Base-by-base conservation (phyloP, 2,888 invertebrate species). In the Agrotis puta region DNA sequence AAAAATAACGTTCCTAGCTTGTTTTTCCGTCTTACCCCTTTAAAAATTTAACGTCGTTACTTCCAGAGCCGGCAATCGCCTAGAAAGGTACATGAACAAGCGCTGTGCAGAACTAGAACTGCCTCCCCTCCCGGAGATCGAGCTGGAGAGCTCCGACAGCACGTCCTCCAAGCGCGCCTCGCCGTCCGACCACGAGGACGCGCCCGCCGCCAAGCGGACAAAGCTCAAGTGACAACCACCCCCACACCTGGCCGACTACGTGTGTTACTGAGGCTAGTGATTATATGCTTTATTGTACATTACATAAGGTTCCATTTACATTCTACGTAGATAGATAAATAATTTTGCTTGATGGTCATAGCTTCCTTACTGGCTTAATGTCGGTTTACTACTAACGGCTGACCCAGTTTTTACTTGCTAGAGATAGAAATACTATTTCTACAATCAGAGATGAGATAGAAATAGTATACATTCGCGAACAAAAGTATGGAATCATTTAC, bases 71-170 rank as follows among this genome's bases (percentile, higher is more conserved):
- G 98, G 98, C 64, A 96, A 96, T 83, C 96, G 97, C 67, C 95
- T 98, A 77, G 97, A 98, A 84, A 97, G 97, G 83, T 98, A 97
- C 92, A 97, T 98, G 76, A 97, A 97, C 83, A 97, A 97, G 85
- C 97, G 97, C 51, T 98, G 98, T 90, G 95, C 96, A 79, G 98
- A 98, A 71, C 90, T 98, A 20, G 96, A 97, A 50, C 93, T 98
- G 27, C 94, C 95, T 0, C 82, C 91, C 5, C 92, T 96, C 2
- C 94, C 95, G 1, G 95, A 95, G 70, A 93, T 95, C 62, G 89
- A 93, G 43, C 88, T 92, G 20, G 89, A 89, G 7, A 77, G 58
- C 75, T 89, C 68, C 0, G 84, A 61, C n/a, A 64, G 61, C 22
- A 61, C 63, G 51, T 39, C 72, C 20, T 11, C 39, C 2, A 88